A percentile compares a stretch with the other conserved stretches of the same genome.
phyloP scores from a whole-genome alignment of 92 coral and sea anemone species.

The Epizoanthus rinbou region DNA sequence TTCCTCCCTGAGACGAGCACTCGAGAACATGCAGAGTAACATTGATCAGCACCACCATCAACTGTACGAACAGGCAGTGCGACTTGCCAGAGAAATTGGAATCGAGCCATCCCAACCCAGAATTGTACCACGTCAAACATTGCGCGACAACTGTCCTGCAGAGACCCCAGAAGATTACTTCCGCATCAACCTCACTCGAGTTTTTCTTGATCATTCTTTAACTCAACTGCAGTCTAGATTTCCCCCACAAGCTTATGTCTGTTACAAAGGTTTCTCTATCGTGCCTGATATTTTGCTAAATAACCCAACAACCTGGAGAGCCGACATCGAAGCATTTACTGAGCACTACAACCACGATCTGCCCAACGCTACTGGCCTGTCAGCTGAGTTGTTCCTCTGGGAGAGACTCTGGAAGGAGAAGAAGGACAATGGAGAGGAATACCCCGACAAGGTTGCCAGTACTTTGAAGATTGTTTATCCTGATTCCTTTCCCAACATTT shows the following conservation, averaged over 20 bases:
- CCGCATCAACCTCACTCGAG: constrained; percentile 49
- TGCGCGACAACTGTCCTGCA: constrained; percentile 53
- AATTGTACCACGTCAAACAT: constrained; percentile 48
- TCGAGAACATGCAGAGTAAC: constrained; percentile 51
- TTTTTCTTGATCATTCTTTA: constrained; percentile 55
- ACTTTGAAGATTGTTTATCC: no score
- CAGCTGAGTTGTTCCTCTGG: no score
- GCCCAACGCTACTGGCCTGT: constrained; percentile 63
- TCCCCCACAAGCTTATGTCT: constrained; percentile 55
- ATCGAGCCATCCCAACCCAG: no score
- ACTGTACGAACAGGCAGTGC: constrained; percentile 55
- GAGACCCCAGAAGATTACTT: constrained; percentile 52
- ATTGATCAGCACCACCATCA: no score
- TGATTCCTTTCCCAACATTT: no score
- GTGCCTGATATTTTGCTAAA: constrained; percentile 48
- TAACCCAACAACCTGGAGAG: constrained; percentile 51
- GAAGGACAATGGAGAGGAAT: no score
- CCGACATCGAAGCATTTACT: constrained; percentile 32
- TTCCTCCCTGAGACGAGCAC: constrained; percentile 17
- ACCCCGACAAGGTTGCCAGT: no score
- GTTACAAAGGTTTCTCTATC: constrained; percentile 53
- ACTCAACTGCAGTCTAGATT: constrained; percentile 56
- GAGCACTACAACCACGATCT: constrained; percentile 42
- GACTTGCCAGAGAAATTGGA: constrained; percentile 60
- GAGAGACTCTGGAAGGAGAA: no score